Evolutionary conservation across 2,888 invertebrate species (phyloP), one percentile per base, ranked within the genome.

Genomic region (Galeopsomyia nigrocyanea): DNA sequence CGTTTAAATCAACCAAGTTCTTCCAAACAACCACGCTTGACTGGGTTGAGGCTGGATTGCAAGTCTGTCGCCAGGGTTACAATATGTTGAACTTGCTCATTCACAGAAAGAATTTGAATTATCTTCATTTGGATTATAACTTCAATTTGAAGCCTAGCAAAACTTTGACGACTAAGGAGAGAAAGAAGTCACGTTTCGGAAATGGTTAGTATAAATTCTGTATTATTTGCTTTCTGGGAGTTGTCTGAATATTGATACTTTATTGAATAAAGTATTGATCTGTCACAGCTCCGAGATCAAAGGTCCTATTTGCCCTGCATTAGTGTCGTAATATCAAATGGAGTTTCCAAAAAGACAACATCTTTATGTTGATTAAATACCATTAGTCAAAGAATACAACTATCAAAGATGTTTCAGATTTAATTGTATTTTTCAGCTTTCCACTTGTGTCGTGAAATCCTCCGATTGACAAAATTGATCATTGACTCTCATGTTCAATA

Each of bases 401-500:
- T 61, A 49, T 31, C 51, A 49, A 62, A 46, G 39, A 9, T 57
- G 16, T 53, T 16, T 31, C 13, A 55, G 22, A 51, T 31, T 21
- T 72, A 69, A 64, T 68, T 63, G 71, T 76, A 73, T 74, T 84
- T 78, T 79, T 31, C 85, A 94, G 98, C 99, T 77, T 99, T 99
- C 90, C 99, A 99, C 88, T 91, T 99, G 84, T 99, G 99, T 85
- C 93, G 99, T 78, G 99, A 99, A 89, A 99, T 99, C 81, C 90
- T 99, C 1, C 92, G 99, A n/a, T 88, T 99, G 74, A 99, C 99
- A 0, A 99, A 99, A 86, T 89, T 99, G 47, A 97, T 99, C 9
- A 98, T 99, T 68, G 99, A 99, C 88, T 98, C 98, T 0, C 99
- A 99, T 86, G 99, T 99, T 0, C 99, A 99, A 86, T 99, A 99